These are phyloP conservation scores for Nansenia antarctica DNA, from an alignment of 2,113 vertebrate species.

Conservation along the genomic window DNA sequence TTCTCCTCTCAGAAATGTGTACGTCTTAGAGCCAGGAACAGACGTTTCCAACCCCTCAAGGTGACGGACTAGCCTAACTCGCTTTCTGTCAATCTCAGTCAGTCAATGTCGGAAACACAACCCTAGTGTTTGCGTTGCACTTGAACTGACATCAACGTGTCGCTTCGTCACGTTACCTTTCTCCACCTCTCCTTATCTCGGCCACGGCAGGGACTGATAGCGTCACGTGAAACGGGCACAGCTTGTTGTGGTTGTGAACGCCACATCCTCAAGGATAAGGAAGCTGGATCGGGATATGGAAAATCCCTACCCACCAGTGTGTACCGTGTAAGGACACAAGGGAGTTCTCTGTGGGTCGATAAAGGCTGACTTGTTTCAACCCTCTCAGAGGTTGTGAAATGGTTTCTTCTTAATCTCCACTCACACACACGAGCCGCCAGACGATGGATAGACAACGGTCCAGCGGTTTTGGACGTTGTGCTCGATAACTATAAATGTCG, in stretches of 20 bases:
- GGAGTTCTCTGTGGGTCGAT: too few species aligned
- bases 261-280: too few species aligned
- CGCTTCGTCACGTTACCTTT: neutral
- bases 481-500: neutral
- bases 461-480: neutral
- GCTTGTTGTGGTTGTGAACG: too few species aligned
- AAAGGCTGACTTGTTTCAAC: too few species aligned
- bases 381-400: neutral
- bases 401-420: neutral
- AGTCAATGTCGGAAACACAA: neutral
- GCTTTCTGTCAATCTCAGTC: conserved; percentile 12
- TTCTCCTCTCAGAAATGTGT: too few species aligned
- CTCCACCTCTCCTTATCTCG: neutral
- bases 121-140: neutral
- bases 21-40: too few species aligned
- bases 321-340: too few species aligned
- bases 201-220: too few species aligned
- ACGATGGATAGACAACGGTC: neutral
- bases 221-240: too few species aligned
- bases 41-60: too few species aligned
- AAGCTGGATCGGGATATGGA: neutral
- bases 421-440: too few species aligned
- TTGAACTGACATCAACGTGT: neutral
- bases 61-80: neutral
- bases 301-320: neutral